These are phyloP conservation scores for Pedicia rivosa DNA, from an alignment of 2,888 invertebrate genomes.

Conservation along the genomic window DNA sequence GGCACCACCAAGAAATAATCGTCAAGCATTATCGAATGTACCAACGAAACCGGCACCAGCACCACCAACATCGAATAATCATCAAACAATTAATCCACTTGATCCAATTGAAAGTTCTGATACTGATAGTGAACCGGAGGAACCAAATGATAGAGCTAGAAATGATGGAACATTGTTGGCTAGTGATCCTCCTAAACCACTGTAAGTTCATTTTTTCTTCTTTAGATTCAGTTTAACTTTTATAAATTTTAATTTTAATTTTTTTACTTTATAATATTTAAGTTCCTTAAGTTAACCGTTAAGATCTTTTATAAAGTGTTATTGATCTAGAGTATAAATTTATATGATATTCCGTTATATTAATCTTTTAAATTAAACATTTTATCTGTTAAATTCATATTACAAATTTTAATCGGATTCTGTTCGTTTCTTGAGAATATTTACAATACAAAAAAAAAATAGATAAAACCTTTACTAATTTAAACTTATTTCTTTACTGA, in stretches of 20 bases:
- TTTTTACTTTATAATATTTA: neutral
- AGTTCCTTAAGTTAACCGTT: no score
- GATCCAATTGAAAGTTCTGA: conserved; percentile 58
- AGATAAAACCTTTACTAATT: no score
- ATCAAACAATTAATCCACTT: conserved; percentile 38
- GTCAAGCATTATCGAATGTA: conserved; percentile 22
- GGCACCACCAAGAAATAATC: conserved; percentile 50
- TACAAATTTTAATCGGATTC: no score
- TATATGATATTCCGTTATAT: no score
- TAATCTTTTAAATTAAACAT: no score
- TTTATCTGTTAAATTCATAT: no score
- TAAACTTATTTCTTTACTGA: no score
- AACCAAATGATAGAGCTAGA: conserved; percentile 59
- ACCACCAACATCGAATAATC: conserved; percentile 29
- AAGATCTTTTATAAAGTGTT: no score
- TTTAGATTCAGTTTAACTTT: conserved; percentile 8
- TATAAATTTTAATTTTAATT: neutral
- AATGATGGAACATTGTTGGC: conserved; percentile 92
- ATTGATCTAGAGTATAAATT: no score
- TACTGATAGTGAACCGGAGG: conserved; percentile 69
- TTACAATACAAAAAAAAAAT: no score
- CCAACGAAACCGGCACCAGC: conserved; percentile 25
- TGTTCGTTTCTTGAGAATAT: no score
- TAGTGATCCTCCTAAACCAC: conserved; percentile 91
- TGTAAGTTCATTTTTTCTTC: conserved; percentile 49